Base-by-base conservation (phyloP, 2,797 vertebrate species). In the Sparus aurata region DNA sequence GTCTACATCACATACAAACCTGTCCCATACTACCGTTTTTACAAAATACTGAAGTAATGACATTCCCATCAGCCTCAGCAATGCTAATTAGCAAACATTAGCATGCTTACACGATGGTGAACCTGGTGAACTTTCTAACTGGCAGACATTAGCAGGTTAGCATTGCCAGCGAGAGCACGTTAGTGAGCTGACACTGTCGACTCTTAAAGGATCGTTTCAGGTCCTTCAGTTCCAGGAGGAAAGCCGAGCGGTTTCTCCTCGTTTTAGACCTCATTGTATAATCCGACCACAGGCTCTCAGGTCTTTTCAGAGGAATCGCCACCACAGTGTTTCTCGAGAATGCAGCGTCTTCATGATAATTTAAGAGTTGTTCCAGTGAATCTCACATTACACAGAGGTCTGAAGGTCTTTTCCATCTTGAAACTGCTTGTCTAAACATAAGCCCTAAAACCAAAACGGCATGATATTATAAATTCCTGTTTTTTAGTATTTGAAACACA, bases 241-340 rank as follows among this genome's bases (percentile, higher is more conserved):
- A 78, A 59, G 22, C 53, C 10, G 10, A 61, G 54, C 23, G 25
- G 25, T 16, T 11, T 8, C 6, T 47, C 22, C 22, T 54, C 7
- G 25, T 80, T 75, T 75, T 62, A 38, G 38, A 38, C 38, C 38
- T 38, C 38, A 38, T 38, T 38, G 38, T 38, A 38, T 38, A 38
- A 38, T 38, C 38, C 38, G 10, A 38, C 38, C 38, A 38, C 38
- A 38, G 38, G 20, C 38, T 62, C 55, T 47, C 18, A 58, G 18
- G 59, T 76, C 25, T 72, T 61, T 55, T 43, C 18, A 25, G 25
- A 38, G 50, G 55, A 61, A 46, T 75, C 80, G 30, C 38, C 27
- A 49, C 54, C 58, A 59, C 12, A 43, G 22, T 38, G 25, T 43
- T 25, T 66, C 22, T 30, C 25, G 17, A 1, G 17, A 62, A 54